Evolutionary conservation across 2,797 vertebrate species (phyloP).

Genomic region (Sandelia bainsii): DNA sequence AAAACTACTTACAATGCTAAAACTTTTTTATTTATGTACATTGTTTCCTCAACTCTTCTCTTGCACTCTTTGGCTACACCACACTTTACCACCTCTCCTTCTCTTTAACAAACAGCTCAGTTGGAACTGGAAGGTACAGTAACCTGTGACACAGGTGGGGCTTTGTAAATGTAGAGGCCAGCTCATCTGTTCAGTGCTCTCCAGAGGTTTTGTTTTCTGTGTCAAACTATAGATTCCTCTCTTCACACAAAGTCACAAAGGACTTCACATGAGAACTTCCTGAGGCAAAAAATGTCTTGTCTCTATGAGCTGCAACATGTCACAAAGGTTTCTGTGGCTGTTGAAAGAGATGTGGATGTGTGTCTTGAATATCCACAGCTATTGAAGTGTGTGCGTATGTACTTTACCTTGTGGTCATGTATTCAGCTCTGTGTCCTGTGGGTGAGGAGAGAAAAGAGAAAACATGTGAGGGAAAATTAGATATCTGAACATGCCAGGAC

Average conservation of each 20-base stretch:
- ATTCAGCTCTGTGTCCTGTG: slow-evolving; percentile 95
- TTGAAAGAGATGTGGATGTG: slow-evolving; percentile 8
- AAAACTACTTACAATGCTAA: too few relatives aligned
- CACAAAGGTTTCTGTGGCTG: slow-evolving; percentile 5
- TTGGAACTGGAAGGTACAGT: not conserved
- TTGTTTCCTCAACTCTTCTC: not conserved
- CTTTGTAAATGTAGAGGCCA: slow-evolving; percentile 1
- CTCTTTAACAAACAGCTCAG: not conserved
- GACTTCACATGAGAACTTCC: slow-evolving; percentile 11
- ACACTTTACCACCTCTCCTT: not conserved
- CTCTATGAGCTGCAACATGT: slow-evolving; percentile 22
- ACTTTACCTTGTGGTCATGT: slow-evolving; percentile 97
- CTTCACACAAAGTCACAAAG: not conserved
- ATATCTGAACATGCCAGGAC: slow-evolving; percentile 60
- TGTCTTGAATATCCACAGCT: slow-evolving; percentile 17
- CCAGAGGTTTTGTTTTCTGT: not conserved
- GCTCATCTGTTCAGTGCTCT: slow-evolving; percentile 15
- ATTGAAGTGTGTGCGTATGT: slow-evolving; percentile 39
- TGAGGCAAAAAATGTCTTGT: slow-evolving; percentile 2
- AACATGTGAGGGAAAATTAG: slow-evolving; percentile 46
- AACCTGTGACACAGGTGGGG: not conserved
- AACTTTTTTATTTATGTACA: not conserved
- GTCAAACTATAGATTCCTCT: slow-evolving; percentile 11
- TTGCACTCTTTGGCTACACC: not conserved
- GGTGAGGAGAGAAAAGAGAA: slow-evolving; percentile 49